Evolutionary conservation across 2,113 vertebrate species (phyloP).

Genomic region (Percopsis transmontana): DNA sequence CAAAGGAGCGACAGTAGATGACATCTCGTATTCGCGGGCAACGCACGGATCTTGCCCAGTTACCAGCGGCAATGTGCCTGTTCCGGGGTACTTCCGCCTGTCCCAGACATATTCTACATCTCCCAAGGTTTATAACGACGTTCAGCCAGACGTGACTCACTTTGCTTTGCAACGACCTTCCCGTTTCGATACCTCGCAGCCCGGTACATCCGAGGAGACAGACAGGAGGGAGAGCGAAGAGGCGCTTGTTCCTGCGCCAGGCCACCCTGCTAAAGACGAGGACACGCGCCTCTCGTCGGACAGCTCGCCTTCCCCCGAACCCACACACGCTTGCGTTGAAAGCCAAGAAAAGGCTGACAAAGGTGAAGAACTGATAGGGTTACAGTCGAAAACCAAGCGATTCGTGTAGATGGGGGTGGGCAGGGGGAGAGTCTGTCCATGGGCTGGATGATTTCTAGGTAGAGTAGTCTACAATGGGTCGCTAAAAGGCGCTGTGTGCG

Average conservation of each 20-base stretch:
- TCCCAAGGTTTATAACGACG: conserved; percentile 84
- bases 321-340: conserved; percentile 84
- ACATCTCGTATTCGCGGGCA: conserved; percentile 81
- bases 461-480: no score
- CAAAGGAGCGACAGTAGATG: conserved; percentile 84
- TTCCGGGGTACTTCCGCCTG: conserved; percentile 97
- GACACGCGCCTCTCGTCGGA: conserved; percentile 90
- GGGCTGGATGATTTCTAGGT: background rate
- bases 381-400: background rate
- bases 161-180: conserved; percentile 82
- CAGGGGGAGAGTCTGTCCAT: background rate
- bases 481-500: no score
- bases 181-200: conserved; percentile 82
- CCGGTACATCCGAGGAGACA: conserved; percentile 75
- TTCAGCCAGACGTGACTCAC: conserved; percentile 79
- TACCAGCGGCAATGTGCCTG: conserved; percentile 84
- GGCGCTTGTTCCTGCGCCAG: conserved; percentile 79
- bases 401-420: background rate
- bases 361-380: conserved; percentile 81
- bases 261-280: conserved; percentile 82
- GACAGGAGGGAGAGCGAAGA: conserved; percentile 85
- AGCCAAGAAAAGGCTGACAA: conserved; percentile 86
- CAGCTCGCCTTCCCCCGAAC: conserved; percentile 89
- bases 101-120: conserved; percentile 92
- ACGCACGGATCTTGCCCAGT: conserved; percentile 80